Percentiles rank a stretch among this genome's conserved stretches.
Evolutionary conservation across 37 sponge, comb jelly and placozoan genomes (phyloP).

Genomic region (Cliona cf. orientalis): DNA sequence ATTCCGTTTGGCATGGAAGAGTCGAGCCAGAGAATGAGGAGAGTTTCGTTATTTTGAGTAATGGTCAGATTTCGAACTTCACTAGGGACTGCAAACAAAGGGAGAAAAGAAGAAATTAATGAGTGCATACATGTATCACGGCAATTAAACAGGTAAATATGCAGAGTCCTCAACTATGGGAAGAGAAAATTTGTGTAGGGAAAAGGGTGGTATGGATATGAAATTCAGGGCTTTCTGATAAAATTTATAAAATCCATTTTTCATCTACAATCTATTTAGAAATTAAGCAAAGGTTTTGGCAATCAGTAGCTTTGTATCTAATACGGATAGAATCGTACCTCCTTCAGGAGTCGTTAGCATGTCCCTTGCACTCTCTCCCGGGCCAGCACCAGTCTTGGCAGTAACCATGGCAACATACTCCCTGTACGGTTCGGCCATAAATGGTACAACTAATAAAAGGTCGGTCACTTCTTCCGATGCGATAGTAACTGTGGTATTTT

Average conservation of each 20-base stretch:
- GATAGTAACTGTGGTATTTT: background rate
- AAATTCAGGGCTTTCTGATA: background rate
- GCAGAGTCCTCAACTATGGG: background rate
- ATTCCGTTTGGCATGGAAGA: slow-evolving; percentile 35
- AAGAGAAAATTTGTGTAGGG: background rate
- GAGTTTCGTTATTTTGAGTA: background rate
- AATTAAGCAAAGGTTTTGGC: too few species aligned
- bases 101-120: too few species aligned
- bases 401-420: slow-evolving; percentile 1
- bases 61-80: background rate
- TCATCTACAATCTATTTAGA: too few species aligned
- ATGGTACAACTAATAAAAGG: background rate
- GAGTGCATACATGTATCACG: background rate
- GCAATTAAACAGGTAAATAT: background rate
- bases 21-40: slow-evolving; percentile 15
- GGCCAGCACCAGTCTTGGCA: slow-evolving; percentile 17
- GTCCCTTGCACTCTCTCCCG: background rate
- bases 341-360: slow-evolving; percentile 7
- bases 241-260: too few species aligned
- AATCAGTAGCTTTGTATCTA: too few species aligned
- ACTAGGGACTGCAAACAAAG: slow-evolving; percentile 34
- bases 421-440: background rate
- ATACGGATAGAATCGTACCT: too few species aligned
- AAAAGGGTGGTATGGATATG: background rate
- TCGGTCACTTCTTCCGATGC: background rate